These are phyloP conservation scores for Nyctibius bracteatus DNA, from an alignment of 2,113 vertebrate species.

Conservation along the genomic window DNA sequence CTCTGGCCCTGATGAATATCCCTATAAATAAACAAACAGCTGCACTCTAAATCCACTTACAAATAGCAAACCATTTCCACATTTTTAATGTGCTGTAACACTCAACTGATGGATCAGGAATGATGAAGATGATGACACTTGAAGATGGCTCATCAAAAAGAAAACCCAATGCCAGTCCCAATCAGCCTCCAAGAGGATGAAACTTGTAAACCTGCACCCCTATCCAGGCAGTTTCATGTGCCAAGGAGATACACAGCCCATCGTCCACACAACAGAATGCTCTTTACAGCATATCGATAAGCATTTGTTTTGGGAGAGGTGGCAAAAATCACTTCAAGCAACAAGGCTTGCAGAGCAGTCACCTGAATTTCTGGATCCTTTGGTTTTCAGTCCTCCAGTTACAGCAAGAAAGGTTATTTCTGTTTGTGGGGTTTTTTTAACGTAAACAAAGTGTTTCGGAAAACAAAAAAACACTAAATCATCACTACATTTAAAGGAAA, in stretches of 20 bases:
- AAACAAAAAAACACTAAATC: slow-evolving; percentile 7
- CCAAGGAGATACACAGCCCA: neutral
- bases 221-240: neutral
- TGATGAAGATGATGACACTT: neutral
- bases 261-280: neutral
- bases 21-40: neutral
- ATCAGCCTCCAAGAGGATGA: neutral
- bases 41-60: neutral
- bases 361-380: neutral
- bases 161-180: neutral
- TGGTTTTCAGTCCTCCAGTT: neutral
- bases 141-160: neutral
- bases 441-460: slow-evolving; percentile 17
- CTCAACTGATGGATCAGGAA: neutral
- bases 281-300: neutral
- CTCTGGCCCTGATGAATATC: neutral
- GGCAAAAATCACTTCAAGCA: slow-evolving; percentile 15
- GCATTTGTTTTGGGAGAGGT: neutral
- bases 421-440: neutral
- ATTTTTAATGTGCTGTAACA: neutral
- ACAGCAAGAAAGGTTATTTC: slow-evolving; percentile 14
- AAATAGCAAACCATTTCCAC: neutral
- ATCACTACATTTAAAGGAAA: neutral
- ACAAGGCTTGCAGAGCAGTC: neutral
- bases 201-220: neutral